Evolutionary conservation across 2,888 invertebrate species (phyloP), one percentile per base, ranked within the genome.

Genomic region (Pemphredon lugubris): DNA sequence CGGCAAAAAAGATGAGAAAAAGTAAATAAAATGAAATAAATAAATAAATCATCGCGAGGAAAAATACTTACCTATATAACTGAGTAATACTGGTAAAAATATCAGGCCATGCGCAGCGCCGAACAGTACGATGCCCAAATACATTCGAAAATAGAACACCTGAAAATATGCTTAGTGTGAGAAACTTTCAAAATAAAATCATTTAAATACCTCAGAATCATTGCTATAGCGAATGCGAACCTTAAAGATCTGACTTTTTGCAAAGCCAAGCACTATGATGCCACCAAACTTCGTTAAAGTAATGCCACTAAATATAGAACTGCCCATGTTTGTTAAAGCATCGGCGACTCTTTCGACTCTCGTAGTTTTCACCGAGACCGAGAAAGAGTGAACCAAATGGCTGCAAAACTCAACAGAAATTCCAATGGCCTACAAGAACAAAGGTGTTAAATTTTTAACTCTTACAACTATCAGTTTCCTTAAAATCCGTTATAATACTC

Each of bases 391-490:
- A 71, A 97, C 97, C 82, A 99, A 92, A 91, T 99, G 99, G 73
- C 98, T 98, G 90, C 98, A 98, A 91, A 99, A 99, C 91, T 99
- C 99, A 39, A 99, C 99, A 13, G 98, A 95, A 76, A 99, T 99
- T 47, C 99, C 99, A 79, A 99, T 96, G 30, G 98, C 97, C 98
- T 94, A 18, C 7, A 26, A 26, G 26, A 26, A 26, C 6, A 23
- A n/a, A n/a, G n/a, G n/a, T n/a, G n/a, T n/a, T n/a, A n/a, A n/a
- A n/a, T n/a, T n/a, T n/a, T n/a, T n/a, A n/a, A n/a, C n/a, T n/a
- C n/a, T n/a, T n/a, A n/a, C n/a, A n/a, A n/a, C n/a, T n/a, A n/a
- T n/a, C n/a, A n/a, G n/a, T n/a, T n/a, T n/a, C n/a, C n/a, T n/a
- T n/a, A n/a, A n/a, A n/a, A n/a, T n/a, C n/a, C n/a, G n/a, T n/a